Percentiles rank a stretch among this genome's conserved stretches.
Conservation (phyloP, 2,113 vertebrate genomes). For the Leptobrachium leishanense region DNA sequence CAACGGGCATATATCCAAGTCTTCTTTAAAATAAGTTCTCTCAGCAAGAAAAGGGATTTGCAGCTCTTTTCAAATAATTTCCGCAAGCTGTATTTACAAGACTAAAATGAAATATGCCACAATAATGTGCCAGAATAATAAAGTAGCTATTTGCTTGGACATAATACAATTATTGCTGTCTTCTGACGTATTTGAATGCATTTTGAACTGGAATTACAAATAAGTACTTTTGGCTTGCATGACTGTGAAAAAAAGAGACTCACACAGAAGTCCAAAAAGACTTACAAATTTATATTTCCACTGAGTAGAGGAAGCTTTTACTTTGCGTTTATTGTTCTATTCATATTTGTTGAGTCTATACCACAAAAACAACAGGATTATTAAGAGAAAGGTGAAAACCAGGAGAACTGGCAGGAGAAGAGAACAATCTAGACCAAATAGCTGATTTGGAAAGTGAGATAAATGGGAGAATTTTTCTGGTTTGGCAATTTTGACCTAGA, state of each 20-base stretch:
- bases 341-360: slow-evolving; percentile 26
- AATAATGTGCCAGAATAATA: slow-evolving; percentile 37
- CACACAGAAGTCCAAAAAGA: slow-evolving; percentile 9
- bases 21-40: slow-evolving; percentile 42
- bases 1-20: slow-evolving; percentile 28
- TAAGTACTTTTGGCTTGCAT: slow-evolving; percentile 38
- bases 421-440: no score
- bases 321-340: slow-evolving; percentile 24
- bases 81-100: slow-evolving; percentile 35
- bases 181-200: slow-evolving; percentile 22
- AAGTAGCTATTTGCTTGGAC: slow-evolving; percentile 26
- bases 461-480: no score
- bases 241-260: slow-evolving; percentile 7
- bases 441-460: no score
- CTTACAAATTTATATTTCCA: slow-evolving; percentile 34
- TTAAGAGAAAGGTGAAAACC: no score
- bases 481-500: no score
- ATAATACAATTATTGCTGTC: slow-evolving; percentile 33
- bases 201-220: slow-evolving; percentile 26
- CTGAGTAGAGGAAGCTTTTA: slow-evolving; percentile 24
- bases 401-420: no score
- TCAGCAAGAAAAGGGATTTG: slow-evolving; percentile 22
- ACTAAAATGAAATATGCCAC: slow-evolving; percentile 38
- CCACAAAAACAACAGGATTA: neutral
- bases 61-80: slow-evolving; percentile 38